A percentile compares a stretch with the other conserved stretches of the same genome.
Conservation (phyloP, 2,888 invertebrate genomes). For the Zele albiditarsus region DNA sequence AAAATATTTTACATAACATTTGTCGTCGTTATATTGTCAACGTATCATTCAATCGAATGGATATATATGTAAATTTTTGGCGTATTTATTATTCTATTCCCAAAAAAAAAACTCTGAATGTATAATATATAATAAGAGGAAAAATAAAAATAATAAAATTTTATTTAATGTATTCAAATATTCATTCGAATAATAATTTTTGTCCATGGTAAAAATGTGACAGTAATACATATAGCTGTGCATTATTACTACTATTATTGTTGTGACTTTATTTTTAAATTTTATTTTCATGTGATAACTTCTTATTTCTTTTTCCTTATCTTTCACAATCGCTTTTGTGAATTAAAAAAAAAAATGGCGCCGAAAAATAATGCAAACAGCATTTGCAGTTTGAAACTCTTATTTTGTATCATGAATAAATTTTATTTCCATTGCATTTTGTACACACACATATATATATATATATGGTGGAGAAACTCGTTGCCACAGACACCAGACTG, state of each 20-base stretch:
- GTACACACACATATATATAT: neutral
- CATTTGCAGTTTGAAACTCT: slow-evolving; percentile 20
- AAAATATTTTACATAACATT: slow-evolving; percentile 30
- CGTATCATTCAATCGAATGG: slow-evolving; percentile 34
- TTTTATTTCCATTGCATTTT: slow-evolving; percentile 31
- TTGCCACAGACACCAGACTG: slow-evolving; percentile 31
- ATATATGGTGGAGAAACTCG: slow-evolving; percentile 33
- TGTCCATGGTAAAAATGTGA: neutral
- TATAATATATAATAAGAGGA: neutral
- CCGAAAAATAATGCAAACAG: slow-evolving; percentile 18
- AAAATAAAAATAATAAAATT: neutral
- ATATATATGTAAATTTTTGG: slow-evolving; percentile 27
- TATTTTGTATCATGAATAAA: slow-evolving; percentile 16
- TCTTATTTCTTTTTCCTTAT: neutral
- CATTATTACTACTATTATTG: neutral
- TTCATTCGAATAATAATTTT: neutral
- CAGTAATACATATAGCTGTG: neutral
- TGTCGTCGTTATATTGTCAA: slow-evolving; percentile 30
- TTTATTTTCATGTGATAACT: neutral
- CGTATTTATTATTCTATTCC: slow-evolving; percentile 1
- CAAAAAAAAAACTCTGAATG: neutral
- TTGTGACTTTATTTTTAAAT: neutral
- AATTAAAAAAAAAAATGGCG: neutral
- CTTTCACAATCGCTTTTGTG: neutral
- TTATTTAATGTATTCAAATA: neutral